A percentile compares a stretch with the other conserved stretches of the same genome.
These are phyloP conservation scores for Napeogenes inachia DNA, from an alignment of 2,888 invertebrate genomes.

Conservation along the genomic window DNA sequence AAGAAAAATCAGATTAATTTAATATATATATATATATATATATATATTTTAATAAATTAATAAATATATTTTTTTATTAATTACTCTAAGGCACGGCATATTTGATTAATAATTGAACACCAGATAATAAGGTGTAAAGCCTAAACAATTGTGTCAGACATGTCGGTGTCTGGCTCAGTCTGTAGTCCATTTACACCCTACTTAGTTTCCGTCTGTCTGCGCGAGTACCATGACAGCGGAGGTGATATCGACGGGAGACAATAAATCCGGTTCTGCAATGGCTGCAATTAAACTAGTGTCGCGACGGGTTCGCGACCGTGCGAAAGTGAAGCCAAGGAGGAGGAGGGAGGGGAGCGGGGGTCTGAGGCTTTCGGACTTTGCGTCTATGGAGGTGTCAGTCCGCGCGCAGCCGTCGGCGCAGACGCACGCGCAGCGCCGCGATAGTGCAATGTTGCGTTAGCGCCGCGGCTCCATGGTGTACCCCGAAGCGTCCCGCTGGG, in stretches of 20 bases:
- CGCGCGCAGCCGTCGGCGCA: conserved; percentile 68
- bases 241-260: conserved; percentile 68
- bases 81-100: neutral
- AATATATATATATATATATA: no score
- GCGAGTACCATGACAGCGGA: conserved; percentile 44
- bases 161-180: conserved; percentile 6
- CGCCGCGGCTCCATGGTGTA: conserved; percentile 72
- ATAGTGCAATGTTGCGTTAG: conserved; percentile 57
- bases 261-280: conserved; percentile 74
- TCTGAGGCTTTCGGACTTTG: conserved; percentile 26
- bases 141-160: neutral
- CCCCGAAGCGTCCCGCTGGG: conserved; percentile 79
- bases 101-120: conserved; percentile 10
- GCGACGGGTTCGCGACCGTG: conserved; percentile 68
- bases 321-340: conserved; percentile 68
- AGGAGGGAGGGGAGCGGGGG: conserved; percentile 31
- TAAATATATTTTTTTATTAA: no score
- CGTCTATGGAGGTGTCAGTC: conserved; percentile 39
- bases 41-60: no score
- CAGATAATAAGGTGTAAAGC: neutral
- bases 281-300: conserved; percentile 76
- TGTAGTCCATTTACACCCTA: conserved; percentile 30
- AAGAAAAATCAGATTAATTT: neutral
- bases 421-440: conserved; percentile 50
- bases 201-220: conserved; percentile 31